phyloP scores from a whole-genome alignment of 2,888 invertebrate genomes.

The Busseola fusca region DNA sequence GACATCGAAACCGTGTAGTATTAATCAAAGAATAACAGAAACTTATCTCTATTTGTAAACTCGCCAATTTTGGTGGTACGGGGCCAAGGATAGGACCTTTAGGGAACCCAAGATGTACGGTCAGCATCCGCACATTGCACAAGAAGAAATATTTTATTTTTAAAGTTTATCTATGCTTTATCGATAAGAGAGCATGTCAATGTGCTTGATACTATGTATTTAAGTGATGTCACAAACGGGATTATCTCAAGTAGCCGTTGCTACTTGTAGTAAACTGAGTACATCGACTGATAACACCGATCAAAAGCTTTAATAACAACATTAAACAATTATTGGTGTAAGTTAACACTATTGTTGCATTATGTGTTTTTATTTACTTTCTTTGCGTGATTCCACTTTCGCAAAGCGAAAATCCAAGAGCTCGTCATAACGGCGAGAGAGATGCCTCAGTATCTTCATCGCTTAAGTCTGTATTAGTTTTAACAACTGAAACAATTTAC shows the following conservation, averaged over 20 bases:
- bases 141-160: conserved; percentile 15
- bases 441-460: neutral
- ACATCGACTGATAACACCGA: conserved; percentile 30
- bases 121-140: no score
- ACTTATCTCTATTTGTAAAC: conserved; percentile 12
- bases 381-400: neutral
- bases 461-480: conserved; percentile 10
- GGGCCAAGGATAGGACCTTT: conserved; percentile 47
- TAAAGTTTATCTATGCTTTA: conserved; percentile 23
- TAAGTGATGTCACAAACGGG: conserved; percentile 26
- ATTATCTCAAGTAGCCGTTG: conserved; percentile 45
- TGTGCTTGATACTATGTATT: conserved; percentile 16
- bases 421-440: conserved; percentile 5
- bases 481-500: conserved; percentile 48
- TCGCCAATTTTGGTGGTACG: conserved; percentile 20
- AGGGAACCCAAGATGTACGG: conserved; percentile 39
- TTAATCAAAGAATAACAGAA: conserved; percentile 48
- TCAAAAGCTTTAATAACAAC: conserved; percentile 35
- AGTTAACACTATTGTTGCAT: conserved; percentile 19
- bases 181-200: conserved; percentile 39
- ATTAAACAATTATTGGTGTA: conserved; percentile 8
- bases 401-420: neutral
- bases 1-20: conserved; percentile 36
- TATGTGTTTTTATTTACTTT: conserved; percentile 1
- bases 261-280: conserved; percentile 41